Evolutionary conservation across 23 tunicate species (phyloP), one percentile per base, ranked within the genome.

Genomic region (Corella eumyota): DNA sequence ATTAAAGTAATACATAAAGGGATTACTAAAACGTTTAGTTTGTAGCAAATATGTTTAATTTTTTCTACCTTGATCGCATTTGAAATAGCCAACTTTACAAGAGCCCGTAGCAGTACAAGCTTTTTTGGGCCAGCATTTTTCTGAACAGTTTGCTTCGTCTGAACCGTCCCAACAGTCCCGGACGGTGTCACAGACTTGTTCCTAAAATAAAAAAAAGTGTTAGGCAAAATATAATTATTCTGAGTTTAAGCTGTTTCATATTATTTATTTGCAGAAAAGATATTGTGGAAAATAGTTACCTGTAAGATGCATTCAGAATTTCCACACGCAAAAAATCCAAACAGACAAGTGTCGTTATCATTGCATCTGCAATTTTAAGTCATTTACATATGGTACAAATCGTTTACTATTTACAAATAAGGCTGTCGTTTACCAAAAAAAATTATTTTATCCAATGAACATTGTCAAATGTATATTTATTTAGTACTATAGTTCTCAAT

Each of bases 111-210:
- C 25, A 64, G 64, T 54, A 45, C 80, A 74, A 29, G 71, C 80
- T 22, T 23, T 27, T 24, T 36, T 23, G 36, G 80, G 80, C 60
- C 67, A 74, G 56, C 80, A 74, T 15, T 45, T 28, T 22, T 47
- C 13, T 40, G 80, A 53, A 45, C 80, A 74, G 29, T 74, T 74
- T 17, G 27, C 13, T 34, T 74, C 80, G 46, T 74, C 80, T 1
- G 71, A 54, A 11, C 70, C 70, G 34, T 74, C 80, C 4, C 30
- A 20, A 36, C 80, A 74, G 46, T 74, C 71, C 24, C 25, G 27
- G 9, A 64, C 44, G 15, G 80, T 64, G 56, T 74, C 80, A 56
- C 80, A 74, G 2, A 74, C 61, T 55, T 74, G 71, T 38, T 74
- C 80, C 80, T 74, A 25, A 26, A 4, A 30, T 20, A 53, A 53